These are phyloP conservation scores for Pterocles gutturalis DNA, from an alignment of 2,113 vertebrate genomes.

Conservation along the genomic window DNA sequence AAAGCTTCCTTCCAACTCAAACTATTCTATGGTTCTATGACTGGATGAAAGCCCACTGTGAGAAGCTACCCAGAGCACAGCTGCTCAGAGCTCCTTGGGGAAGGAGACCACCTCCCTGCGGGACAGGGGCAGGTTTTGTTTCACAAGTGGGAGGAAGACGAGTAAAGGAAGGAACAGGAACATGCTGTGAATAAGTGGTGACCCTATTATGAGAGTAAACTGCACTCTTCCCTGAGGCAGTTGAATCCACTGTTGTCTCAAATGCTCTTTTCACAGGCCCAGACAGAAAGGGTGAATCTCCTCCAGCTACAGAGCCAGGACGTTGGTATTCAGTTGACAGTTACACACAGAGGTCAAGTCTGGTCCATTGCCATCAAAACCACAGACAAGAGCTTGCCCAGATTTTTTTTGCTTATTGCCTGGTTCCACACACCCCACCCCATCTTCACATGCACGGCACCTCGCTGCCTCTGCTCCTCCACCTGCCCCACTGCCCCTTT, in stretches of 20 bases:
- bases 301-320: neutral
- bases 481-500: neutral
- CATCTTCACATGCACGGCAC: neutral
- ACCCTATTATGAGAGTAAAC: neutral
- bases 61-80: neutral
- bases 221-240: neutral
- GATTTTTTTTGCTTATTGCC: neutral
- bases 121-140: neutral
- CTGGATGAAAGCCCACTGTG: neutral
- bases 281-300: neutral
- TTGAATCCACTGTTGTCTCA: neutral
- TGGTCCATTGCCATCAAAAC: neutral
- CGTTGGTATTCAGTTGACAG: neutral
- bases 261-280: neutral
- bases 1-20: neutral
- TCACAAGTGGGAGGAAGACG: neutral
- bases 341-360: neutral
- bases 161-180: neutral
- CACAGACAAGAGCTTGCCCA: neutral
- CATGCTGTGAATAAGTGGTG: neutral
- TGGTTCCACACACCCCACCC: neutral
- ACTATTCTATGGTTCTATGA: neutral
- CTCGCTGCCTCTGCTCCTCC: neutral
- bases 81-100: neutral
- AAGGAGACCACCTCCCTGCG: neutral